These are phyloP conservation scores for Caenorhabditis imperialis DNA, from an alignment of 2,888 invertebrate genomes.

Conservation along the genomic window DNA sequence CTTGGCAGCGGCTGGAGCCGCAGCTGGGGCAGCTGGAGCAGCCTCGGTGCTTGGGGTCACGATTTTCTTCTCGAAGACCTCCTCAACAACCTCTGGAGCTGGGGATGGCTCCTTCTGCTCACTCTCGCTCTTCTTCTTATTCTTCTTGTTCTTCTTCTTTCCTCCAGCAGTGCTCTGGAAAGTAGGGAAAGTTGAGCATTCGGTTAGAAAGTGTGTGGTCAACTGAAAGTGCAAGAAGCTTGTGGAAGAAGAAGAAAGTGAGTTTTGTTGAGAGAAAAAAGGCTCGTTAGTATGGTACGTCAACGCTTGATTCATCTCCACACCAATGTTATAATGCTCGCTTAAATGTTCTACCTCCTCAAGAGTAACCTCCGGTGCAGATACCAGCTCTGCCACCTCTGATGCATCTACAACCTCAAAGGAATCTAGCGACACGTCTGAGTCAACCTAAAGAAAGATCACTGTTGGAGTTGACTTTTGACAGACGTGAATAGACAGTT, in stretches of 20 bases:
- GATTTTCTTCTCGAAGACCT: conserved; percentile 50
- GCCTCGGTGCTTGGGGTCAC: conserved; percentile 30
- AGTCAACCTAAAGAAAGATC: conserved; percentile 41
- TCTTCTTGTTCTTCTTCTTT: conserved; percentile 56
- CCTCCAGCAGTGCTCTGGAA: conserved; percentile 32
- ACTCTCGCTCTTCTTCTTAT: conserved; percentile 48
- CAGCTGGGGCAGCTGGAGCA: conserved; percentile 9
- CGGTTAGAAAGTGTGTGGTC: not conserved
- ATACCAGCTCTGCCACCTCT: conserved; percentile 43
- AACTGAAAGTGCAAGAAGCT: not conserved
- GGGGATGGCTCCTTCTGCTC: conserved; percentile 22
- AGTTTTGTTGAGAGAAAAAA: conserved; percentile 12
- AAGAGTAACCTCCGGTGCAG: conserved; percentile 43
- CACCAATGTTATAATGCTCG: conserved; percentile 27
- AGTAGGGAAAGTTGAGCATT: conserved; percentile 10
- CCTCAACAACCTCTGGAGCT: conserved; percentile 45
- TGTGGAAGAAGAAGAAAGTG: not conserved
- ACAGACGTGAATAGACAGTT: conserved; percentile 6
- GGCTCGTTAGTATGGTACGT: conserved; percentile 26
- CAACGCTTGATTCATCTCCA: conserved; percentile 7
- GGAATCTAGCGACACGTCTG: conserved; percentile 52
- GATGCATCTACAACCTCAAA: conserved; percentile 45
- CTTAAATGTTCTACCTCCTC: conserved; percentile 33
- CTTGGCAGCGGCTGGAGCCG: not conserved
- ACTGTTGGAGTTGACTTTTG: too few relatives aligned